Conservation (phyloP, 2,797 vertebrate genomes). For the Oreonectes daqikongensis region DNA sequence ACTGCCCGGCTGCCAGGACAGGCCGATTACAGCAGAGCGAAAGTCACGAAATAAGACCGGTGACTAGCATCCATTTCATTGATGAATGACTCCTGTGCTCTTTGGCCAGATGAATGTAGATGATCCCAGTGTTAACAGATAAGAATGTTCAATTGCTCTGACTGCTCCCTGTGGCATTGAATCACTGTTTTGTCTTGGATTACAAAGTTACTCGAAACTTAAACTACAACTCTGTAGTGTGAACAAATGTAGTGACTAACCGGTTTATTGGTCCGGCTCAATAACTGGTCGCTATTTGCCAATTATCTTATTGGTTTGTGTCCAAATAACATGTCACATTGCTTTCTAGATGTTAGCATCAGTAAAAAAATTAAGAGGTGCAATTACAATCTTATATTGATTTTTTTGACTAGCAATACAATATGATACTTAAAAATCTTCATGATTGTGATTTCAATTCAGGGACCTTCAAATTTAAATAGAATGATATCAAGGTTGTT, state of each 20-base stretch:
- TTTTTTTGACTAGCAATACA: too few relatives aligned
- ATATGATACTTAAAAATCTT: too few relatives aligned
- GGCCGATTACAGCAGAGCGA: conserved; percentile 37
- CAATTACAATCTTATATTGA: too few relatives aligned
- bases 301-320: neutral
- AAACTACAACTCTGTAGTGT: conserved; percentile 8
- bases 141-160: too few relatives aligned
- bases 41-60: conserved; percentile 37
- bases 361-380: too few relatives aligned
- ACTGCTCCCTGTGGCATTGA: conserved; percentile 31
- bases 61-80: conserved; percentile 5
- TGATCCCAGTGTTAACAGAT: conserved; percentile 1
- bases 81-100: neutral
- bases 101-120: neutral
- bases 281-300: neutral
- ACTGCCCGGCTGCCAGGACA: conserved; percentile 3
- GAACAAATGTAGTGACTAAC: neutral
- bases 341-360: too few relatives aligned
- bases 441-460: neutral
- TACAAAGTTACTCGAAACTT: conserved; percentile 17
- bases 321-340: too few relatives aligned
- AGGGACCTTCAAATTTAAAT: neutral
- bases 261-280: neutral
- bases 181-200: conserved; percentile 36
- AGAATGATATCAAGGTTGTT: too few relatives aligned